Evolutionary conservation across 1,140 invertebrate genomes (phyloP), one percentile per base, ranked within the genome.

Genomic region (Stratiolaelaps scimitus): DNA sequence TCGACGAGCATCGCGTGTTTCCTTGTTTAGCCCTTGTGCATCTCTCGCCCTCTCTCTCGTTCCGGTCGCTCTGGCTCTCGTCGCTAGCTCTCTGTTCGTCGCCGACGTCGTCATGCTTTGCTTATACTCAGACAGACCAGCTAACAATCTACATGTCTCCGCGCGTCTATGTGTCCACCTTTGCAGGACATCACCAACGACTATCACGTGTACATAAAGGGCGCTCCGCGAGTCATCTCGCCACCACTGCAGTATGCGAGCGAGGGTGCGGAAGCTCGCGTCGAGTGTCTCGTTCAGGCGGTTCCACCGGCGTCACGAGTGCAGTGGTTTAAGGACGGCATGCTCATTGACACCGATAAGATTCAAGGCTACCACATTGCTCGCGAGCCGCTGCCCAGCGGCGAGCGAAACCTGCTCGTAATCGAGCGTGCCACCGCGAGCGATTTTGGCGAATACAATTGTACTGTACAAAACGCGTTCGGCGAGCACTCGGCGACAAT

Each of bases 381-480:
- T 17, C 53, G 53, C 4, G 53, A 60, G 53, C 15, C 13, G 26
- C 53, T 60, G 1, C 53, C 53, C 1, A 60, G 53, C 10, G 53
- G 53, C 23, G 53, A 60, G 34, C 26, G 34, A 15, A 60, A 60
- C 23, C 26, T 60, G 53, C 53, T 60, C 23, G 53, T 60, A 26
- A 60, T 60, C 53, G 53, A 60, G 23, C 26, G 53, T 17, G 53
- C 53, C 23, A 29, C 53, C 13, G 53, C 53, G 20, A 60, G 53
- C 66, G 89, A 95, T 74, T 95, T 91, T 74, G 92, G 91, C 17
- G 79, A 83, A 68, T 96, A 94, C 78, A 95, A 93, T 78, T 96
- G 92, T 75, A 88, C 89, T 40, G 89, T 93, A 2, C 82, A 83
- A 47, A 96, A 96, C 76, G 83, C 85, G 64, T 93, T 88, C 73